Evolutionary conservation across 2,888 invertebrate genomes (phyloP).

Genomic region (Zygaena filipendulae): DNA sequence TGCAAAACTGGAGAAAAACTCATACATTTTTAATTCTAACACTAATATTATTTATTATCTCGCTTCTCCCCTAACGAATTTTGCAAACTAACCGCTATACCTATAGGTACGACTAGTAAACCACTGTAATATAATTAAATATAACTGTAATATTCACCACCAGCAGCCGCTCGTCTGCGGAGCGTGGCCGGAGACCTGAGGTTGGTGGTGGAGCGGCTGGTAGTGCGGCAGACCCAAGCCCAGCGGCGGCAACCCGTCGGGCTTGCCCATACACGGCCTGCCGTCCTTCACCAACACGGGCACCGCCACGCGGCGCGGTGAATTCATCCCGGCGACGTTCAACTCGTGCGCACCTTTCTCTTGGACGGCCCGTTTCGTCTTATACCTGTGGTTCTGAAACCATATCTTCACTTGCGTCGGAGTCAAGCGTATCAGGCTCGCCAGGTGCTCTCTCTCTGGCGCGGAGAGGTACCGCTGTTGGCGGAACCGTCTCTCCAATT

Average conservation of each 20-base stretch:
- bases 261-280: slow-evolving; percentile 82
- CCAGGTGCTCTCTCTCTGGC: slow-evolving; percentile 96
- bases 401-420: slow-evolving; percentile 99
- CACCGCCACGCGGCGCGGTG: slow-evolving; percentile 92
- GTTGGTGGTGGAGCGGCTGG: slow-evolving; percentile 54
- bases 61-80: slow-evolving; percentile 9
- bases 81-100: slow-evolving; percentile 21
- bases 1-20: too few species aligned
- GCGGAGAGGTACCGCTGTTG: slow-evolving; percentile 98
- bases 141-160: slow-evolving; percentile 52
- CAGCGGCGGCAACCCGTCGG: slow-evolving; percentile 59
- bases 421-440: slow-evolving; percentile 92
- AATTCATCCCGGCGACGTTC: slow-evolving; percentile 75
- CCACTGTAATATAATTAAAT: slow-evolving; percentile 27
- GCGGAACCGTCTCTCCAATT: slow-evolving; percentile 92
- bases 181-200: slow-evolving; percentile 39
- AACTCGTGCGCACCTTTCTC: slow-evolving; percentile 85
- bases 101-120: slow-evolving; percentile 50
- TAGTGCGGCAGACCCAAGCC: slow-evolving; percentile 63
- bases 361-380: slow-evolving; percentile 97
- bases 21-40: too few species aligned
- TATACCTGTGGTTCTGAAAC: slow-evolving; percentile 99
- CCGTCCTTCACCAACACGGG: slow-evolving; percentile 95
- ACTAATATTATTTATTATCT: not conserved
- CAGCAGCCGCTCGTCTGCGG: slow-evolving; percentile 59